phyloP scores from a whole-genome alignment of 2,113 vertebrate species.

The Lampris megalopsis region DNA sequence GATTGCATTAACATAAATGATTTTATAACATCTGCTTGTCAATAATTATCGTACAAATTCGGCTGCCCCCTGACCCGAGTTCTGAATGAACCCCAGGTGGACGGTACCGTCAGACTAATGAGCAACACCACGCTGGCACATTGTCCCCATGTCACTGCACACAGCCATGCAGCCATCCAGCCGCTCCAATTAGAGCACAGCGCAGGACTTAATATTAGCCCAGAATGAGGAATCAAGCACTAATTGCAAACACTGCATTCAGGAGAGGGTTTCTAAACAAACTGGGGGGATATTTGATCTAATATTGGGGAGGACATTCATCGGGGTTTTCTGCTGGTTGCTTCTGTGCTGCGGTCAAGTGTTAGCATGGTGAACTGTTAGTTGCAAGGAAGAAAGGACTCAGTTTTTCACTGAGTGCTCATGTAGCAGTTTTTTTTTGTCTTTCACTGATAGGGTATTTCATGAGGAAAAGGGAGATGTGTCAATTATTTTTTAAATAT shows the following conservation, averaged over 20 bases:
- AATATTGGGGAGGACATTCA: slow-evolving; percentile 29
- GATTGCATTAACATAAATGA: slow-evolving; percentile 85
- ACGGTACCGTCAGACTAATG: slow-evolving; percentile 75
- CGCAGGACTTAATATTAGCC: slow-evolving; percentile 66
- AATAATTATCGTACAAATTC: slow-evolving; percentile 81
- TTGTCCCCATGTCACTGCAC: slow-evolving; percentile 66
- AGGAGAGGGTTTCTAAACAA: slow-evolving; percentile 46
- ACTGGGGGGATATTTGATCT: slow-evolving; percentile 38
- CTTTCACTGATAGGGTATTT: no score
- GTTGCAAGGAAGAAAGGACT: no score
- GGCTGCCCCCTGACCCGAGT: slow-evolving; percentile 70
- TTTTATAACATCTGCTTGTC: slow-evolving; percentile 85
- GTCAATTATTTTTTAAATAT: no score
- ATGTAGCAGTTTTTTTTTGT: no score
- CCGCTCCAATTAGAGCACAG: slow-evolving; percentile 72
- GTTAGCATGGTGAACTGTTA: background rate
- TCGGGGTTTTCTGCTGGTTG: background rate
- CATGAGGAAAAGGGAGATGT: background rate
- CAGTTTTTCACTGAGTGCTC: no score
- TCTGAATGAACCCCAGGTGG: slow-evolving; percentile 81
- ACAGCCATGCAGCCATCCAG: slow-evolving; percentile 25
- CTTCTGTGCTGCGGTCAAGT: background rate
- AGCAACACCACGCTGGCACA: slow-evolving; percentile 55
- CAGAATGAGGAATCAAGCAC: slow-evolving; percentile 59
- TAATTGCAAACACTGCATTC: slow-evolving; percentile 75